phyloP scores from a whole-genome alignment of 2,888 invertebrate species.

The Drosophila mettleri region DNA sequence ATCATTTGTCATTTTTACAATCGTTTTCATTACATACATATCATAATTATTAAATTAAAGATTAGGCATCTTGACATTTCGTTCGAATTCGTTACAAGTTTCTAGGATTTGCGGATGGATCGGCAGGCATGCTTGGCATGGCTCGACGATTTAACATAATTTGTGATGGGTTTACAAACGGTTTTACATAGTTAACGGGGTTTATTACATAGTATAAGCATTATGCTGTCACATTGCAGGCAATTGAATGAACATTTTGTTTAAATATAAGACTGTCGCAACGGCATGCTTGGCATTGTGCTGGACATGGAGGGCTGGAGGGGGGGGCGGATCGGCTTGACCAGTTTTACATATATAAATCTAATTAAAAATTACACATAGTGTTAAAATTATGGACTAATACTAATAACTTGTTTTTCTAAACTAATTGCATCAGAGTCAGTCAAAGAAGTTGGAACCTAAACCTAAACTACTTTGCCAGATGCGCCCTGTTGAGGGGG shows the following conservation, averaged over 20 bases:
- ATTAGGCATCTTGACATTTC: slow-evolving; percentile 22
- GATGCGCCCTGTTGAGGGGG: slow-evolving; percentile 46
- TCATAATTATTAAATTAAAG: slow-evolving; percentile 4
- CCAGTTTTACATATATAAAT: slow-evolving; percentile 53
- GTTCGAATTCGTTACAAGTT: slow-evolving; percentile 23
- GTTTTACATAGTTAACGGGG: slow-evolving; percentile 6
- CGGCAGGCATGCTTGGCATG: slow-evolving; percentile 55
- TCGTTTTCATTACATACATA: slow-evolving; percentile 16
- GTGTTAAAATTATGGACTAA: slow-evolving; percentile 59
- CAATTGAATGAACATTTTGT: slow-evolving; percentile 33
- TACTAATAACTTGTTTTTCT: slow-evolving; percentile 63
- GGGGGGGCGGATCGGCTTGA: slow-evolving; percentile 20
- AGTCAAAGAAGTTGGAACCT: slow-evolving; percentile 74
- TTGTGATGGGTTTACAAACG: slow-evolving; percentile 30
- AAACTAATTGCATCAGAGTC: slow-evolving; percentile 80
- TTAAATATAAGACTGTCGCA: slow-evolving; percentile 23
- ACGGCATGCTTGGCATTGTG: slow-evolving; percentile 50
- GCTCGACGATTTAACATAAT: slow-evolving; percentile 12
- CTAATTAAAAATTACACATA: slow-evolving; percentile 64
- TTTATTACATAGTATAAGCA: slow-evolving; percentile 7
- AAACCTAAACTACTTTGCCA: slow-evolving; percentile 65
- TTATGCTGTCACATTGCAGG: slow-evolving; percentile 19
- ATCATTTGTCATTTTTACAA: slow-evolving; percentile 45
- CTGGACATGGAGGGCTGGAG: slow-evolving; percentile 24
- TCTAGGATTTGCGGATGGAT: slow-evolving; percentile 16